Conservation (phyloP, 2,888 invertebrate genomes). For the Acleris cristana region DNA sequence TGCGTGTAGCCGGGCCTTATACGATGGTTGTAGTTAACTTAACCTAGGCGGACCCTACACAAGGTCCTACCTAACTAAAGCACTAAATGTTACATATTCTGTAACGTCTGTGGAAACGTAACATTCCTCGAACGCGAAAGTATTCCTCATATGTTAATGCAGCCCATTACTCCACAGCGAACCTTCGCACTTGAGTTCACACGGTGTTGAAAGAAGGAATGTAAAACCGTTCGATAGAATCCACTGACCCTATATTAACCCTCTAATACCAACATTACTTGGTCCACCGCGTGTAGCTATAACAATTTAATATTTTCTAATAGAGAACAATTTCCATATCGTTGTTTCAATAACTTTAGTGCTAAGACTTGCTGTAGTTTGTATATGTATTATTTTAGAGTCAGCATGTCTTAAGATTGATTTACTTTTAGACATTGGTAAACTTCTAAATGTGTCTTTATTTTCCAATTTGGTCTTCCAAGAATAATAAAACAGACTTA, state of each 20-base stretch:
- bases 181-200: conserved; percentile 29
- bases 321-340: not conserved
- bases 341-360: too few species aligned
- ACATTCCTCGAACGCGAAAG: conserved; percentile 23
- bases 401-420: not conserved
- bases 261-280: not conserved
- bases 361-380: not conserved
- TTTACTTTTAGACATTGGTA: not conserved
- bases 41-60: too few species aligned
- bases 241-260: conserved; percentile 16
- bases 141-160: conserved; percentile 29
- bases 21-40: too few species aligned
- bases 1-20: too few species aligned
- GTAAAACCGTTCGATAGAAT: conserved; percentile 26
- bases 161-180: conserved; percentile 28
- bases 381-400: not conserved
- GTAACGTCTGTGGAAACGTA: conserved; percentile 12
- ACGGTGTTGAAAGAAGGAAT: conserved; percentile 31
- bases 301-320: not conserved
- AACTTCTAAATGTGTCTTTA: not conserved
- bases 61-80: too few species aligned
- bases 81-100: not conserved
- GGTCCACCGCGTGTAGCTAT: not conserved
- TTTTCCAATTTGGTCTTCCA: not conserved
- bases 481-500: not conserved